Evolutionary conservation across 92 coral and sea anemone species (phyloP), one percentile per base, ranked within the genome.

Genomic region (Porites cylindrica): DNA sequence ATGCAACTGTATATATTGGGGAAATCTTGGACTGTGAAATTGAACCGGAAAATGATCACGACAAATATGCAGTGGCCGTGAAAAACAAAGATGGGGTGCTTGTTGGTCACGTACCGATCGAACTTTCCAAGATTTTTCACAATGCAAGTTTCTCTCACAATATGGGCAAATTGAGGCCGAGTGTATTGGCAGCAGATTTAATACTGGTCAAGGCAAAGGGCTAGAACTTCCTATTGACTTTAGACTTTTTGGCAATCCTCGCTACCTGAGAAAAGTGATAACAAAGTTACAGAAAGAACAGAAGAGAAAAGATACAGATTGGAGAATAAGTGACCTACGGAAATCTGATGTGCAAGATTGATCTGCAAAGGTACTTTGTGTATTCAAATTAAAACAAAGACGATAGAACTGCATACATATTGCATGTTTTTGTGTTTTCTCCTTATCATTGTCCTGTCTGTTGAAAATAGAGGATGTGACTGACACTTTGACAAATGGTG

Each of bases 11-110:
- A 8, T 71, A 32, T 74, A 74, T 91, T 58, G 94, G 91, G 75
- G 94, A 91, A 14, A 38, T 87, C 32, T n/a, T 91, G 84, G 72
- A 58, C 72, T 87, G 94, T 70, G 94, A 91, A 82, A 80, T 86
- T 12, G 91, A 90, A 66, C 68, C 65, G 61, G 81, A 72, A 29
- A 87, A 87, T 79, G 69, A 87, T n/a, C 85, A 87, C 71, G 80
- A 87, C 85, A 87, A 52, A 87, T 77, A 87, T 87, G 90, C 90
- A 51, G 91, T 87, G 66, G 86, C 72, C 63, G 76, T 87, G 72
- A 87, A 81, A 53, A 80, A 24, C 51, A 64, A 88, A 88, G 79
- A 78, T 62, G 75, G 77, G 69, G 67, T 43, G 66, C 50, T 77
- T 81, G 89, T 77, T 76, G 89, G 89, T 43, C 88, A 85, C 47